Percentiles rank a stretch among this genome's conserved stretches.
Conservation (phyloP, 2,113 vertebrate species). For the Percina caprodes region DNA sequence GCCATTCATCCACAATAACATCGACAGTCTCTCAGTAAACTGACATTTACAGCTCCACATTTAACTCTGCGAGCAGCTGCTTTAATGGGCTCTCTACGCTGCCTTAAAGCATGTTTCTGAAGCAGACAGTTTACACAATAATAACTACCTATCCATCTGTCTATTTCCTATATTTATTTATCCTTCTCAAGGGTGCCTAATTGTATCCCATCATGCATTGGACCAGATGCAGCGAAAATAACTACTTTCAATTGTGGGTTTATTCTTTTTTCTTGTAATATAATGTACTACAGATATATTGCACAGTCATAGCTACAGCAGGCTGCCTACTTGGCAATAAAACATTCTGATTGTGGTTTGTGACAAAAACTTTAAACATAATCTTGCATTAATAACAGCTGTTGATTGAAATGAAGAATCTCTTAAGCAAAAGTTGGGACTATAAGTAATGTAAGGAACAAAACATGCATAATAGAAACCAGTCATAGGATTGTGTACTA, state of each 20-base stretch:
- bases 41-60: neutral
- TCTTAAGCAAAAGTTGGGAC: neutral
- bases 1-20: neutral
- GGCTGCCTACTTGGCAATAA: no score
- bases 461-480: neutral
- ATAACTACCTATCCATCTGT: neutral
- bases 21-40: neutral
- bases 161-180: neutral
- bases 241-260: neutral
- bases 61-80: neutral
- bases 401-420: neutral
- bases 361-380: neutral
- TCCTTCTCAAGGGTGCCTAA: neutral
- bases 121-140: conserved; percentile 6
- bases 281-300: neutral
- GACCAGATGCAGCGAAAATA: neutral
- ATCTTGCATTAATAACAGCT: neutral
- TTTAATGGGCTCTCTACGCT: neutral
- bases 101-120: neutral
- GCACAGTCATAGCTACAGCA: neutral
- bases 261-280: neutral
- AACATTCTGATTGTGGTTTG: neutral
- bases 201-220: conserved; percentile 3
- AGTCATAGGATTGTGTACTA: neutral
- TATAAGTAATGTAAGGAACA: neutral